Evolutionary conservation across 1,140 invertebrate genomes (phyloP).

Genomic region (Neodiprion virginianus): DNA sequence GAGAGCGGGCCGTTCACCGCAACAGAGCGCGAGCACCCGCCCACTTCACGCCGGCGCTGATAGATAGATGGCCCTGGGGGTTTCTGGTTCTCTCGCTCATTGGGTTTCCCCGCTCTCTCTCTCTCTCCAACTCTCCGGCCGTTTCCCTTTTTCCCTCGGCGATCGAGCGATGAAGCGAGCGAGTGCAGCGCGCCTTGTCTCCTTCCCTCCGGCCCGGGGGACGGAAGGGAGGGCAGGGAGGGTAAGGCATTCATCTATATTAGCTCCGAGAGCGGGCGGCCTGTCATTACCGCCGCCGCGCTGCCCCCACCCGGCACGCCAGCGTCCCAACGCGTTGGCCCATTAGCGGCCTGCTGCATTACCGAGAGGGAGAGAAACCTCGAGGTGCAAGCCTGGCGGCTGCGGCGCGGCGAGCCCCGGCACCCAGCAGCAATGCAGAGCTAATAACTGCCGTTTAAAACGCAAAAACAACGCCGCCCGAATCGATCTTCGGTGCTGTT

Average conservation of each 20-base stretch:
- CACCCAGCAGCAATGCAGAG: slow-evolving; percentile 32
- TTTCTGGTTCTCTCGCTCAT: slow-evolving; percentile 14
- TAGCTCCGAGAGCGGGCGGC: slow-evolving; percentile 63
- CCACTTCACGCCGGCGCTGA: slow-evolving; percentile 64
- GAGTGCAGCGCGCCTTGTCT: neutral
- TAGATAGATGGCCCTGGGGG: slow-evolving; percentile 60
- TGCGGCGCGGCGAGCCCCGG: slow-evolving; percentile 28
- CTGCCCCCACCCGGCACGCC: slow-evolving; percentile 27
- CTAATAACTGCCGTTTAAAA: slow-evolving; percentile 57
- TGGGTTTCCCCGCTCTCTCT: slow-evolving; percentile 26
- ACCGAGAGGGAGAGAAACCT: slow-evolving; percentile 31
- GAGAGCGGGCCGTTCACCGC: slow-evolving; percentile 59
- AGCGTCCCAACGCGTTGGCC: slow-evolving; percentile 33
- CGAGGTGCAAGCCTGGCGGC: slow-evolving; percentile 5
- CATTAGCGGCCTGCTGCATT: slow-evolving; percentile 53
- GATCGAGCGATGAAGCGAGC: neutral
- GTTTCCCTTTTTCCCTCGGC: slow-evolving; percentile 16
- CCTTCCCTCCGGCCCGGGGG: slow-evolving; percentile 7
- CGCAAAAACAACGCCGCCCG: slow-evolving; percentile 48
- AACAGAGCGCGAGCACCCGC: slow-evolving; percentile 62
- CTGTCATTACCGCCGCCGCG: slow-evolving; percentile 63
- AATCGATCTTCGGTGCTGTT: neutral
- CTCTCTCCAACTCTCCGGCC: slow-evolving; percentile 15
- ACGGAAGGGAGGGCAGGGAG: slow-evolving; percentile 42
- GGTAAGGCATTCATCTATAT: slow-evolving; percentile 64